These are phyloP conservation scores for Anthonomus grandis DNA, from an alignment of 1,140 invertebrate species.

Conservation along the genomic window DNA sequence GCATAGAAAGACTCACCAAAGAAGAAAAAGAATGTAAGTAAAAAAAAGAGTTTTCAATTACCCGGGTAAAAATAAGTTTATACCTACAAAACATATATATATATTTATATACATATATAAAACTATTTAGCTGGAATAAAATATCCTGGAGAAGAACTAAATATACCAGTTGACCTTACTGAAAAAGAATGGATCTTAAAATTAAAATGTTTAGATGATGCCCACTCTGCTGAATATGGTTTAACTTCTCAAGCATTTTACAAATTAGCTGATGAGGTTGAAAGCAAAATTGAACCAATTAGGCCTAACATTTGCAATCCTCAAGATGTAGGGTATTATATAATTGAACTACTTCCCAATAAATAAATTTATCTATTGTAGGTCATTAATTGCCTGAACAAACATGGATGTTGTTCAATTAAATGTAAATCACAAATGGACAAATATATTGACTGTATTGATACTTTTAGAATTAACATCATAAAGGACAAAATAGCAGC, in stretches of 20 bases:
- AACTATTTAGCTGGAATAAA: slow-evolving; percentile 1
- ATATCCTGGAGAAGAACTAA: not conserved
- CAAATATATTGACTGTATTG: slow-evolving; percentile 38
- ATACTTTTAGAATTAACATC: slow-evolving; percentile 30
- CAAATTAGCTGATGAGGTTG: slow-evolving; percentile 21
- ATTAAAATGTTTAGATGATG: slow-evolving; percentile 49
- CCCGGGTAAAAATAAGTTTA: not conserved
- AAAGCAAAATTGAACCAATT: slow-evolving; percentile 20
- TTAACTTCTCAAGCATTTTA: slow-evolving; percentile 29
- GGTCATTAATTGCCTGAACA: slow-evolving; percentile 32
- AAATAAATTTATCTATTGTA: slow-evolving; percentile 20
- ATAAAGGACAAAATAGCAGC: slow-evolving; percentile 29
- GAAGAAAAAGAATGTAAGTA: slow-evolving; percentile 11
- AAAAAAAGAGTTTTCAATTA: too few relatives aligned
- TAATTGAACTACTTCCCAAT: too few relatives aligned
- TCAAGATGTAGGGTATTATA: slow-evolving; percentile 1
- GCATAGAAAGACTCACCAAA: not conserved
- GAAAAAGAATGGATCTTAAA: slow-evolving; percentile 46
- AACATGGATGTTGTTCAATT: slow-evolving; percentile 32
- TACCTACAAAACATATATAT: not conserved
- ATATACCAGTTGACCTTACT: not conserved
- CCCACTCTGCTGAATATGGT: slow-evolving; percentile 48
- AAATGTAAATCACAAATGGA: slow-evolving; percentile 33
- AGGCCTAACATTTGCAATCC: slow-evolving; percentile 8
- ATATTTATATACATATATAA: not conserved